phyloP scores from a whole-genome alignment of 2,113 vertebrate genomes.

The Microtus richardsoni region DNA sequence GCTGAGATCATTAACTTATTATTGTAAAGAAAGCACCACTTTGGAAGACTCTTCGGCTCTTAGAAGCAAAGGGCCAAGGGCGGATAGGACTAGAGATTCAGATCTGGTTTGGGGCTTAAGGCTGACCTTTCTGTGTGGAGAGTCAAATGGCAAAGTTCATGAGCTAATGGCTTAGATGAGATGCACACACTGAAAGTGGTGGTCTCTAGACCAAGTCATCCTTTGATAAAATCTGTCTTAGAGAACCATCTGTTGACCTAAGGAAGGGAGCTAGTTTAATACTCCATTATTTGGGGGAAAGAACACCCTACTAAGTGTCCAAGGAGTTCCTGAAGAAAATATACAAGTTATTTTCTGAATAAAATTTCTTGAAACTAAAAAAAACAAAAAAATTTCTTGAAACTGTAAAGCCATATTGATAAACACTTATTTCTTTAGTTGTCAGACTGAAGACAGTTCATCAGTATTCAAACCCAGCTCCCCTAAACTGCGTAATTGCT shows the following conservation, averaged over 20 bases:
- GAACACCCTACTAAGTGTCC: not conserved
- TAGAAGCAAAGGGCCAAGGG: not conserved
- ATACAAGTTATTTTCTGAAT: not conserved
- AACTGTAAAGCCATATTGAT: conserved; percentile 10
- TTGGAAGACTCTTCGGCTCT: not conserved
- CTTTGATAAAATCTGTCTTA: not conserved
- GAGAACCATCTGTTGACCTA: not conserved
- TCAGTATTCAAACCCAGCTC: not conserved
- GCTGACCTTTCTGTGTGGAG: not conserved
- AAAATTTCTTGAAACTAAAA: conserved; percentile 53
- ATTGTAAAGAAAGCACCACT: not conserved
- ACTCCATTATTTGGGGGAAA: conserved; percentile 12
- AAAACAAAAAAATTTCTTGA: conserved; percentile 59
- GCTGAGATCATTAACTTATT: not conserved
- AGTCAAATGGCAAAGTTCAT: not conserved
- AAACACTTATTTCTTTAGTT: conserved; percentile 9
- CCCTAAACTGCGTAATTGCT: not conserved
- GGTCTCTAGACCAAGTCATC: not conserved
- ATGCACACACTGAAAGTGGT: not conserved
- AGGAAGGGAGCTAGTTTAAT: not conserved
- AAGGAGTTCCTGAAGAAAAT: not conserved
- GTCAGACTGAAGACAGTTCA: not conserved
- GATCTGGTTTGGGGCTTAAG: not conserved
- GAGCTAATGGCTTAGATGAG: not conserved
- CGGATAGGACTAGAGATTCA: not conserved